phyloP scores from a whole-genome alignment of 2,113 vertebrate genomes.

The Cathartes aura region DNA sequence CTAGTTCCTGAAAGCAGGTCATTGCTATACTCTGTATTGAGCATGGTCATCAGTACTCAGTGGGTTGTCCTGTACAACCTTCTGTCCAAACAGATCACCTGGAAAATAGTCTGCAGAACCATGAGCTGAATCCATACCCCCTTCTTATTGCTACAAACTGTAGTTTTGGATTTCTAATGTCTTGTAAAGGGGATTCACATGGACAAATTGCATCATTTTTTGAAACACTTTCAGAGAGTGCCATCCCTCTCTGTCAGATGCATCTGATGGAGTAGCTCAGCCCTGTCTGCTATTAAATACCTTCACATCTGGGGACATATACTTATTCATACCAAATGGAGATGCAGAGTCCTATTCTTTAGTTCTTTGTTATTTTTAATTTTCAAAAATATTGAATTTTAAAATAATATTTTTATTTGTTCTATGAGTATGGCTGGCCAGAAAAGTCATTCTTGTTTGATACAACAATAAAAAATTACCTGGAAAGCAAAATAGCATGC shows the following conservation, averaged over 20 bases:
- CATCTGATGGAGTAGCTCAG: not conserved
- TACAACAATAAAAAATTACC: not conserved
- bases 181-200: not conserved
- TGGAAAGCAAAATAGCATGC: not conserved
- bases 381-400: not conserved
- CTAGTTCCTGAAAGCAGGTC: not conserved
- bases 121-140: not conserved
- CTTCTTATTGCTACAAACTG: not conserved
- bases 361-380: not conserved
- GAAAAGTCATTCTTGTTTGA: not conserved
- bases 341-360: not conserved
- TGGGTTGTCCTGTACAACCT: not conserved
- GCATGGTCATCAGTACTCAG: accelerated
- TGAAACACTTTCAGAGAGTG: not conserved
- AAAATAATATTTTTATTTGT: not conserved
- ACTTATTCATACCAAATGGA: not conserved
- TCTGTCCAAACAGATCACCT: not conserved
- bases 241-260: not conserved
- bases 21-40: not conserved
- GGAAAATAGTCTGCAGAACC: not conserved
- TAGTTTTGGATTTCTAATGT: not conserved
- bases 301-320: not conserved
- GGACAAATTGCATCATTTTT: not conserved
- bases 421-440: not conserved
- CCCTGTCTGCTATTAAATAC: not conserved